These are phyloP conservation scores for Buphagus erythrorhynchus DNA, from an alignment of 2,797 vertebrate species.

Conservation along the genomic window DNA sequence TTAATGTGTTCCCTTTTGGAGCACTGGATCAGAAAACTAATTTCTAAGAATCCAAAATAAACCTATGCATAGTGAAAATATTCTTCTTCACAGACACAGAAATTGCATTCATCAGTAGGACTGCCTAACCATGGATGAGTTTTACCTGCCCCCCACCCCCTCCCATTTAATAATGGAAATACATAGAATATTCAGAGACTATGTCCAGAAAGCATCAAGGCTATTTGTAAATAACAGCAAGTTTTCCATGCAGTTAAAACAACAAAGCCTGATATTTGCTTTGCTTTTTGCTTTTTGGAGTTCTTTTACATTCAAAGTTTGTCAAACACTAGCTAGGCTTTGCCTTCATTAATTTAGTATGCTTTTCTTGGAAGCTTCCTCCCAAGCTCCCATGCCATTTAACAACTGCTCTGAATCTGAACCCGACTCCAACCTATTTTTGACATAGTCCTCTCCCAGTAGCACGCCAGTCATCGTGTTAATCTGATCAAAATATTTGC, in stretches of 20 bases:
- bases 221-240: background rate
- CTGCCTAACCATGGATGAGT: background rate
- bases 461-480: background rate
- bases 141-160: background rate
- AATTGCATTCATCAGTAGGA: background rate
- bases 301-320: background rate
- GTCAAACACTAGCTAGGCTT: background rate
- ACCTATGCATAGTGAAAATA: background rate
- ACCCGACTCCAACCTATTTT: constrained; percentile 14
- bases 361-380: background rate
- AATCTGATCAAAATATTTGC: constrained; percentile 59
- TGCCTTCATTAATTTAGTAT: background rate
- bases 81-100: background rate
- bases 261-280: background rate
- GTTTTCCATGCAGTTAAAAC: background rate
- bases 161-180: background rate
- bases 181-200: background rate
- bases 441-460: background rate
- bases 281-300: too few species aligned
- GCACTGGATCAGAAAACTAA: background rate
- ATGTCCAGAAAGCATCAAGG: background rate
- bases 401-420: constrained; percentile 35
- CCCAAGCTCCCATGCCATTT: background rate
- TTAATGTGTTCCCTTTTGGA: background rate
- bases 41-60: background rate